Base-by-base conservation (phyloP, 2,888 invertebrate species). In the Stenolophus ochropezus region DNA sequence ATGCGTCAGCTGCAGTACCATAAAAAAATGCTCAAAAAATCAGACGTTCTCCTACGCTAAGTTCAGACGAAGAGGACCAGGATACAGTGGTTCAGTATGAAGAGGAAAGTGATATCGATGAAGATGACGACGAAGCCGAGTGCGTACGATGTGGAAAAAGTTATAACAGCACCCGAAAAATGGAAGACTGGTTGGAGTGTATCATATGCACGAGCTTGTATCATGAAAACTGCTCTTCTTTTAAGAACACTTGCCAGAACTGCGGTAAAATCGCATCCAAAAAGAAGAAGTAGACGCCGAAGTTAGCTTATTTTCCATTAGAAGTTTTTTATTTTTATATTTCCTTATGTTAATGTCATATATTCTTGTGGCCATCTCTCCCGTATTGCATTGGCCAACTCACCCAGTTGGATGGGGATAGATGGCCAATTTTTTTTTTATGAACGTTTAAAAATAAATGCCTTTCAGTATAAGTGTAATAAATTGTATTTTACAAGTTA, bases 161-260 rank as follows among this genome's bases (percentile, higher is more conserved):
- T 27, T 83, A 82, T 47, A 76, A 81, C 74, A 82, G 42, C 77
- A 82, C 82, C 82, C 61, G 61, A 49, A 82, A 82, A 81, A 81
- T 20, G 75, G 81, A 81, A 21, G 82, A 83, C 73, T 82, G 82
- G 83, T 82, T 83, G 73, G 33, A 83, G 53, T 83, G 82, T 69
- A 80, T 83, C 58, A 82, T 82, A 69, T 82, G 83, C 82, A 42
- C 58, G 75, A 82, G 16, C 74, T 83, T 82, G 80, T 83, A 82
- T 69, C 82, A 83, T 82, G 82, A 83, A 83, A 82, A 82, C 69
- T 82, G 82, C 73, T 83, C 79, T 75, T 82, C 82, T 80, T 83
- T 71, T 75, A 16, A 69, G 79, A 79, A 79, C 56, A 80, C 82
- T 27, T 82, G 79, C 61, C 73, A 83, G 71, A 83, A 82, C 58